phyloP scores from a whole-genome alignment of 1,140 invertebrate genomes.

The Brachionus paranguensis region DNA sequence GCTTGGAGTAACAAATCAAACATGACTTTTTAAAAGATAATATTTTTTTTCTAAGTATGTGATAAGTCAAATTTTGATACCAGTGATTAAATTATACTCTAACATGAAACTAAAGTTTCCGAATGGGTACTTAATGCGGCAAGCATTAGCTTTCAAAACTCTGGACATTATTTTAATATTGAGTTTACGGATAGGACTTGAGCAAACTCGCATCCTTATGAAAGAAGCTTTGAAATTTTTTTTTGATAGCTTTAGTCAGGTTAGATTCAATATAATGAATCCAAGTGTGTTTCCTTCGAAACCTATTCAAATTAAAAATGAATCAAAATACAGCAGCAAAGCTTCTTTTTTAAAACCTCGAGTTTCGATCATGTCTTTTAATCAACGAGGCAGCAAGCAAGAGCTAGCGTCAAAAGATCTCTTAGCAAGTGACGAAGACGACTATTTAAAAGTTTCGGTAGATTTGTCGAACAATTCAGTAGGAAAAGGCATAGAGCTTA shows the following conservation, averaged over 20 bases:
- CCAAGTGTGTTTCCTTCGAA: neutral
- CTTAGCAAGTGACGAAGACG: neutral
- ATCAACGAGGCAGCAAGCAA: neutral
- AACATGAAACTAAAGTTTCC: conserved; percentile 72
- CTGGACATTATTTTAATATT: conserved; percentile 72
- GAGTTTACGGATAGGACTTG: conserved; percentile 70
- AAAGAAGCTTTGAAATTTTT: conserved; percentile 68
- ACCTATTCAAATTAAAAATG: neutral
- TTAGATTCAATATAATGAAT: conserved; percentile 20
- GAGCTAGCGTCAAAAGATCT: neutral
- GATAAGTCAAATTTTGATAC: conserved; percentile 68
- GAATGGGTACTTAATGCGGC: conserved; percentile 66
- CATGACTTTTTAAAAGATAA: neutral
- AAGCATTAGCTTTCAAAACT: conserved; percentile 69
- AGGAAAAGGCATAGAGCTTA: neutral
- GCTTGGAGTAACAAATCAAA: conserved; percentile 42
- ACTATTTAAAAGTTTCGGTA: conserved; percentile 30
- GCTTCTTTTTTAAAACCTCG: neutral
- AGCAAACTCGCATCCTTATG: conserved; percentile 73
- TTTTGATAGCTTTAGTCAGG: conserved; percentile 72
- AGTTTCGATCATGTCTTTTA: conserved; percentile 21
- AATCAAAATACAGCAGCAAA: neutral
- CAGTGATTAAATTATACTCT: conserved; percentile 58
- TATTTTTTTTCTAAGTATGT: conserved; percentile 42
- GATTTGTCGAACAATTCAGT: neutral